These are phyloP conservation scores for Oxytorus armatus DNA, from an alignment of 2,888 invertebrate species.

Conservation along the genomic window DNA sequence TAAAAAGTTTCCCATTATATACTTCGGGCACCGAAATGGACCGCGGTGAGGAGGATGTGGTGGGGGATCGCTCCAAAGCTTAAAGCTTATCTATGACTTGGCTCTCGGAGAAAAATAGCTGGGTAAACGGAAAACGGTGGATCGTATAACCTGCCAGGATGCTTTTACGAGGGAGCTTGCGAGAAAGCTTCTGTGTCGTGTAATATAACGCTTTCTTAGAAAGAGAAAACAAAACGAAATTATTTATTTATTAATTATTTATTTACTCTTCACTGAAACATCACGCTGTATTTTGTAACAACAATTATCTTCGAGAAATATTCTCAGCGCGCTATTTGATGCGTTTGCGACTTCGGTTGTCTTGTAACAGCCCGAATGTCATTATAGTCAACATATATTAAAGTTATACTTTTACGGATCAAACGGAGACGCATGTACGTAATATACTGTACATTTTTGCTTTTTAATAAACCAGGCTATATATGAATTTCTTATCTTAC, in stretches of 20 bases:
- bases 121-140: constrained; percentile 69
- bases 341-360: too few relatives aligned
- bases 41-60: background rate
- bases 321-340: background rate
- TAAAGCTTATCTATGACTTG: constrained; percentile 67
- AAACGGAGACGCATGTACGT: too few relatives aligned
- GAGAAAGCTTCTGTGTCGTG: constrained; percentile 50
- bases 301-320: background rate
- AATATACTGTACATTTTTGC: too few relatives aligned
- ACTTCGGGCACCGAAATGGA: constrained; percentile 58
- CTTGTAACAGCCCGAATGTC: too few relatives aligned
- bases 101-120: constrained; percentile 67
- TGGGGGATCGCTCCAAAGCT: constrained; percentile 45
- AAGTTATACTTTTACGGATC: too few relatives aligned
- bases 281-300: background rate
- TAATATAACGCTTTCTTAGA: constrained; percentile 36
- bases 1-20: constrained; percentile 57
- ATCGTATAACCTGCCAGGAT: constrained; percentile 64
- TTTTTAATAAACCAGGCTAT: too few relatives aligned
- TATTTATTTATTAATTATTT: constrained; percentile 1
- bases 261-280: constrained; percentile 1
- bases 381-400: too few relatives aligned
- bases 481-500: too few relatives aligned
- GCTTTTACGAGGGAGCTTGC: constrained; percentile 61
- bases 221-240: constrained; percentile 24